phyloP scores from a whole-genome alignment of 2,888 invertebrate genomes.

The Adelphocoris suturalis region DNA sequence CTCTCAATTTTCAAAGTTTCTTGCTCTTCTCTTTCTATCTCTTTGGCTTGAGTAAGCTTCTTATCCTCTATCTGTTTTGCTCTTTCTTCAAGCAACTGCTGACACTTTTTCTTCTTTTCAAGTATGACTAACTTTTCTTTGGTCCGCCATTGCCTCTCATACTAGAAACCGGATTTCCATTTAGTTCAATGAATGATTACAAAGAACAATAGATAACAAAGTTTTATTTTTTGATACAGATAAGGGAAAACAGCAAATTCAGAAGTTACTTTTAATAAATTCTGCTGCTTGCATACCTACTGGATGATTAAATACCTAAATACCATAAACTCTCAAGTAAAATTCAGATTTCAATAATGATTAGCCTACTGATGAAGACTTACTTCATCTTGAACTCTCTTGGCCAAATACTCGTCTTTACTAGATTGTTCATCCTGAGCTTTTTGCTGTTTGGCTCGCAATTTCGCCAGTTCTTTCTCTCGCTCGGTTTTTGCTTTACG shows the following conservation, averaged over 20 bases:
- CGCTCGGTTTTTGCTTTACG: conserved; percentile 82
- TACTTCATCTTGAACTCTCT: conserved; percentile 81
- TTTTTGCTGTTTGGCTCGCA: conserved; percentile 81
- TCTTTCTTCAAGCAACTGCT: conserved; percentile 80
- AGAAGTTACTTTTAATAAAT: no score
- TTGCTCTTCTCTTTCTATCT: conserved; percentile 73
- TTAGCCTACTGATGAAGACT: no score
- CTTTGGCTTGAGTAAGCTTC: conserved; percentile 71
- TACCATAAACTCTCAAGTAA: no score
- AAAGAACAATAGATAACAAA: no score
- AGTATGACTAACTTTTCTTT: conserved; percentile 83
- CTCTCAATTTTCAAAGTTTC: conserved; percentile 72
- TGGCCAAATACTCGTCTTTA: conserved; percentile 81
- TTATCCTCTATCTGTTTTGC: conserved; percentile 80
- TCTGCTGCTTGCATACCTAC: no score
- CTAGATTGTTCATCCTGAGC: conserved; percentile 80
- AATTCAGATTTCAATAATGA: no score
- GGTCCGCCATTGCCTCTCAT: conserved; percentile 85
- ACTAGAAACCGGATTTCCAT: conserved; percentile 79
- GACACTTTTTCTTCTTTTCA: conserved; percentile 81
- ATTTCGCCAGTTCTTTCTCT: conserved; percentile 82
- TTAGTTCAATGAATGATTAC: no score
- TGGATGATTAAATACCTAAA: no score
- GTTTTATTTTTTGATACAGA: no score
- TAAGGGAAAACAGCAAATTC: no score